These are phyloP conservation scores for Tetranychus cinnabarinus DNA, from an alignment of 1,140 invertebrate species.

Conservation along the genomic window DNA sequence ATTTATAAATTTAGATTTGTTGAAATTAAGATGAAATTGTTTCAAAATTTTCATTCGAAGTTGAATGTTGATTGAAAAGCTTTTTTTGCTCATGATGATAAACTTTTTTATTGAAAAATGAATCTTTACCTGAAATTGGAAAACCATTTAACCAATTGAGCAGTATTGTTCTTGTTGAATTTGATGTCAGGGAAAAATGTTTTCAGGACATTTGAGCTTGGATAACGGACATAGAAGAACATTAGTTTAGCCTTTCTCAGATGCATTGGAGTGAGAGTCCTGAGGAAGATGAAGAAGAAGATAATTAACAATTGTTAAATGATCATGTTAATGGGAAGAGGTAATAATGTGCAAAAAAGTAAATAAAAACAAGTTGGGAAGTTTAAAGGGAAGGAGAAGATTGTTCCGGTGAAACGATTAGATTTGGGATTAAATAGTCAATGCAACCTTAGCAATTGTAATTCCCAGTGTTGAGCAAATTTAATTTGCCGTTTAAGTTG, in stretches of 20 bases:
- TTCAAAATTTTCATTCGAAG: too few species aligned
- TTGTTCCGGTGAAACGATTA: not conserved
- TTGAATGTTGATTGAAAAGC: too few species aligned
- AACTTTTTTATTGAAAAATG: too few species aligned
- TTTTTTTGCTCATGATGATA: too few species aligned
- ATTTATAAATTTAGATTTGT: too few species aligned
- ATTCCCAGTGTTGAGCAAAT: not conserved
- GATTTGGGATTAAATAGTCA: not conserved
- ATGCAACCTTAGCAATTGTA: not conserved
- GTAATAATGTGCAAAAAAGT: not conserved
- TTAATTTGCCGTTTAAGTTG: not conserved
- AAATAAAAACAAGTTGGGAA: not conserved
- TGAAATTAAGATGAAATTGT: too few species aligned
- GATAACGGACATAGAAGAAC: constrained; percentile 99
- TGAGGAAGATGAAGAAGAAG: constrained; percentile 18
- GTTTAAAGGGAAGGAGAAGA: not conserved
- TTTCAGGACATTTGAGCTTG: constrained; percentile 90
- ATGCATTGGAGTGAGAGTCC: constrained; percentile 96
- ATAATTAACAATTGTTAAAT: not conserved
- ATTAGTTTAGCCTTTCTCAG: constrained; percentile 98
- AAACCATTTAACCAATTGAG: constrained; percentile 99
- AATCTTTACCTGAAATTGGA: constrained; percentile 88
- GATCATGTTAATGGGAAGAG: not conserved
- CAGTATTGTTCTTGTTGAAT: constrained; percentile 99
- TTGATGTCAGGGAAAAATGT: constrained; percentile 99